A percentile compares a stretch with the other conserved stretches of the same genome.
phyloP scores from a whole-genome alignment of 2,888 invertebrate genomes.

The Lamellibrachia columna region DNA sequence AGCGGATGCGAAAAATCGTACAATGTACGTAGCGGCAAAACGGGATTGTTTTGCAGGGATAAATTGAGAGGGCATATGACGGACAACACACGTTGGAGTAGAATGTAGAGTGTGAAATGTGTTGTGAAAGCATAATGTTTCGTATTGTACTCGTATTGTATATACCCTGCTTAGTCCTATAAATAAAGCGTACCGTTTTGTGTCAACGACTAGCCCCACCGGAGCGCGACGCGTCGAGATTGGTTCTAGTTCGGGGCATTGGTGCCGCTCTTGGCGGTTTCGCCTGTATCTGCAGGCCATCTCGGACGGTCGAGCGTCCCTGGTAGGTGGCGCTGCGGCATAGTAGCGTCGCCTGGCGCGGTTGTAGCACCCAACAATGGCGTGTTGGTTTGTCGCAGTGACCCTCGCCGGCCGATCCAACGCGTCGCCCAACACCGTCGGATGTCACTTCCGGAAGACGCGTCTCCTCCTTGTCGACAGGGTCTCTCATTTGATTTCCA shows the following conservation, averaged over 20 bases:
- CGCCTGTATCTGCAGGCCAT: neutral
- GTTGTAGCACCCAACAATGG: neutral
- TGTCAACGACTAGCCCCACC: neutral
- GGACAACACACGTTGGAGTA: no score
- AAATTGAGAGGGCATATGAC: no score
- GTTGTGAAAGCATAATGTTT: no score
- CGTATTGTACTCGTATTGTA: neutral
- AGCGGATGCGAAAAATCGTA: no score
- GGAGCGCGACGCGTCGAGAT: neutral
- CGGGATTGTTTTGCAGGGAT: no score
- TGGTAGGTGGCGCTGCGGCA: neutral
- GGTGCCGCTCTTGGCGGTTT: neutral
- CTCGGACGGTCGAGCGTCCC: neutral
- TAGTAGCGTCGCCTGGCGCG: neutral
- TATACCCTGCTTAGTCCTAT: neutral
- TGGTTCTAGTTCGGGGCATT: neutral
- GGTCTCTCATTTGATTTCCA: neutral
- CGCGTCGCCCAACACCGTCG: neutral
- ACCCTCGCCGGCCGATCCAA: constrained; percentile 1
- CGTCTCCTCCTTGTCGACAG: neutral
- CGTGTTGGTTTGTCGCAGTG: neutral
- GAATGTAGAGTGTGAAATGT: no score
- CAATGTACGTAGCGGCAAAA: no score
- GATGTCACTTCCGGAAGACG: neutral
- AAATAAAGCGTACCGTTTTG: neutral